Percentiles rank a stretch among this genome's conserved stretches.
Evolutionary conservation across 2,113 vertebrate genomes (phyloP).

Genomic region (Ranitomeya imitator): DNA sequence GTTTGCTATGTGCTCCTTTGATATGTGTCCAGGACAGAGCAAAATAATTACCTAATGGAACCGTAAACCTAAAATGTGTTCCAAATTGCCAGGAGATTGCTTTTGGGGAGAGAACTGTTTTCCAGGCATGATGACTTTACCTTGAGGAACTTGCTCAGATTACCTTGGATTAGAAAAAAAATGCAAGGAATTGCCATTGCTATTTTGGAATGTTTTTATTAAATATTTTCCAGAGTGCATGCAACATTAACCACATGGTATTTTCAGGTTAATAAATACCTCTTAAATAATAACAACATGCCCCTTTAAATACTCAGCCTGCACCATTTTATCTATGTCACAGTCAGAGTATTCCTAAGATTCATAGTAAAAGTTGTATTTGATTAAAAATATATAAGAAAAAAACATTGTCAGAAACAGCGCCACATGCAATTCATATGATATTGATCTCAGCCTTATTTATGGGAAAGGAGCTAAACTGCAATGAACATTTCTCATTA

Average conservation of each 20-base stretch:
- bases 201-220: conserved; percentile 57
- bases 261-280: conserved; percentile 18
- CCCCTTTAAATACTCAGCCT: background rate
- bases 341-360: background rate
- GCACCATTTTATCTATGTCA: background rate
- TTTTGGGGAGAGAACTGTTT: background rate
- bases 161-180: conserved; percentile 51
- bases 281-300: background rate
- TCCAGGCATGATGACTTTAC: conserved; percentile 47
- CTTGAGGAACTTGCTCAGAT: conserved; percentile 50
- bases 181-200: conserved; percentile 40
- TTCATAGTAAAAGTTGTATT: background rate
- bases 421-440: too few relatives aligned
- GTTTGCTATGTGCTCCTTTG: conserved; percentile 43
- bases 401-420: too few relatives aligned
- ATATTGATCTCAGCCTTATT: too few relatives aligned
- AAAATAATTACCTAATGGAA: conserved; percentile 44
- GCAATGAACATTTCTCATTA: too few relatives aligned
- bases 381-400: background rate
- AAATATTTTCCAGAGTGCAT: conserved; percentile 45
- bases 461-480: too few relatives aligned
- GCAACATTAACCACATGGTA: conserved; percentile 32
- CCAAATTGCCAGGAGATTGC: conserved; percentile 41
- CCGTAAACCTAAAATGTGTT: conserved; percentile 48
- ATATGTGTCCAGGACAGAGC: conserved; percentile 34